Percentiles rank a stretch among this genome's conserved stretches.
Evolutionary conservation across 2,888 invertebrate species (phyloP).

Genomic region (Lepidochitona cinerea): DNA sequence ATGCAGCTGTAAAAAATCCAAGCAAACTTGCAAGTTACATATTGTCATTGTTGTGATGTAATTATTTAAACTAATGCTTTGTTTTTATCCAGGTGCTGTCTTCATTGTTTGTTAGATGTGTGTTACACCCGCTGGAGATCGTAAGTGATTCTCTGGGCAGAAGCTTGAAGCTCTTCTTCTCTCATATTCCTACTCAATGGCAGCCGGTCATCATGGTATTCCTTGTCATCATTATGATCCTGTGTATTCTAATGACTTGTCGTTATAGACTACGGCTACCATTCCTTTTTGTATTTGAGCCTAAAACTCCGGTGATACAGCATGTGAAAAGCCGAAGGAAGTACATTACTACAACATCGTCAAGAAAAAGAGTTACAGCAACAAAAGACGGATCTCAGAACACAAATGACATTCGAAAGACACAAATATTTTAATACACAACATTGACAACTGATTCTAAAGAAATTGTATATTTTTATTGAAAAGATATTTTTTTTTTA

Average conservation of each 20-base stretch:
- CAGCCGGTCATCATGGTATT: slow-evolving; percentile 53
- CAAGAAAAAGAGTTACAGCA: neutral
- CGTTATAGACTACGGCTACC: slow-evolving; percentile 52
- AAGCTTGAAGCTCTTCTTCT: slow-evolving; percentile 50
- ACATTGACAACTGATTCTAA: too few relatives aligned
- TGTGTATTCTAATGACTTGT: slow-evolving; percentile 47
- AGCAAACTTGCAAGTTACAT: too few relatives aligned
- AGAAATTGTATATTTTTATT: too few relatives aligned
- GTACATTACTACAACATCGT: neutral
- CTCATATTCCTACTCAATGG: slow-evolving; percentile 59
- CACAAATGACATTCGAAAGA: too few relatives aligned
- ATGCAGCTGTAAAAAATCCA: too few relatives aligned
- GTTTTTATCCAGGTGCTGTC: slow-evolving; percentile 60
- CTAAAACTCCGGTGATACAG: slow-evolving; percentile 41
- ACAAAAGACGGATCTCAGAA: too few relatives aligned
- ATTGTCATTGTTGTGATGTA: too few relatives aligned
- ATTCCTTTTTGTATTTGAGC: slow-evolving; percentile 50
- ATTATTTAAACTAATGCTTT: too few relatives aligned
- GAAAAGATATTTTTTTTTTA: too few relatives aligned
- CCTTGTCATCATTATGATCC: slow-evolving; percentile 25
- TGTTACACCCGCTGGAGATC: slow-evolving; percentile 52
- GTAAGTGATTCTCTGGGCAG: slow-evolving; percentile 45
- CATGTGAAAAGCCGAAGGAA: neutral
- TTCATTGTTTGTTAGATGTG: slow-evolving; percentile 48
- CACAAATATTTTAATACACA: too few relatives aligned